Conservation (phyloP, 2,113 vertebrate genomes). For the Cardinalis cardinalis region DNA sequence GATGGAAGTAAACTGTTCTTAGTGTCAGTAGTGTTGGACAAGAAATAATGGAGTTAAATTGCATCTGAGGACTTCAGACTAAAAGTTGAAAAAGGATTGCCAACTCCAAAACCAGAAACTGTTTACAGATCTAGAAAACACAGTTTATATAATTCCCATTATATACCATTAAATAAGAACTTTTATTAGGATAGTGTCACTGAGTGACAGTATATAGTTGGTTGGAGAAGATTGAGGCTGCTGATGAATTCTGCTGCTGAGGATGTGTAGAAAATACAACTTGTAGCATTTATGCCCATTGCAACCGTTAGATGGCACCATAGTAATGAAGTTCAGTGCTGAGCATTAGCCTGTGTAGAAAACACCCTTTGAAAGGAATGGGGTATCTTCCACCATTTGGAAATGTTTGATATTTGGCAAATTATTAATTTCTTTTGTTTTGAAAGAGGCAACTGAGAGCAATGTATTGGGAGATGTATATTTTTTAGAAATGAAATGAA, state of each 20-base stretch:
- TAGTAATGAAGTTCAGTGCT: neutral
- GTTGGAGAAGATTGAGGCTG: neutral
- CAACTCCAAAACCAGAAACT: neutral
- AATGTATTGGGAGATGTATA: neutral
- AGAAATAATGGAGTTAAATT: neutral
- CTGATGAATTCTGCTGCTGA: neutral
- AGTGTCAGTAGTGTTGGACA: neutral
- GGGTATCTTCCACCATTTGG: neutral
- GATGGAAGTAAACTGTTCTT: neutral
- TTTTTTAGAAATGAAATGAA: neutral
- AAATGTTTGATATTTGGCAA: neutral
- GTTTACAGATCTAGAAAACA: neutral
- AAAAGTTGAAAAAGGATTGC: neutral
- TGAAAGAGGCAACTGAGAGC: neutral
- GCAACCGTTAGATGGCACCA: conserved; percentile 37
- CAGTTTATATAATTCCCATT: neutral
- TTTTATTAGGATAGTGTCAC: neutral
- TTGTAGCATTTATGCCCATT: neutral
- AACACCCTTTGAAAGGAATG: neutral
- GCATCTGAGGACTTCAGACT: neutral
- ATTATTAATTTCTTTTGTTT: neutral
- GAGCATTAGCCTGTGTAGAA: neutral
- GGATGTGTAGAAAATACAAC: neutral
- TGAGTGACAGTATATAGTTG: neutral
- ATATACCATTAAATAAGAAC: neutral